Evolutionary conservation across 2,888 invertebrate genomes (phyloP).

Genomic region (Nesidiocoris tenuis): DNA sequence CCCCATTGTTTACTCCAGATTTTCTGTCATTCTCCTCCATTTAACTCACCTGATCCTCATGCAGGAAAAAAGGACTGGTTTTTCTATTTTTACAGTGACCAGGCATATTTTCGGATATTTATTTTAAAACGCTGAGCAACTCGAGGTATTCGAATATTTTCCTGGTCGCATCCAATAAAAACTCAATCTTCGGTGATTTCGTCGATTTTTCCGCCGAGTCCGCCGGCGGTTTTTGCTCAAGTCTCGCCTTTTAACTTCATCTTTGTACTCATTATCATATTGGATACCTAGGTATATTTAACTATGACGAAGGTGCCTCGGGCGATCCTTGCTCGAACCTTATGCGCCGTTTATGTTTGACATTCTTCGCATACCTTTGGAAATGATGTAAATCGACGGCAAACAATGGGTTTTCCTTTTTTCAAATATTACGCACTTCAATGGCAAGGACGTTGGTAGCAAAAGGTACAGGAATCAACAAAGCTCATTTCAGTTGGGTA

Average conservation of each 20-base stretch:
- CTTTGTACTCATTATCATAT: neutral
- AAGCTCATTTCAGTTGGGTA: too few species aligned
- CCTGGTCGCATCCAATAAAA: neutral
- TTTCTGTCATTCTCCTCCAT: too few species aligned
- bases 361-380: conserved; percentile 19
- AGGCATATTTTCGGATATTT: too few species aligned
- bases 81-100: too few species aligned
- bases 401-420: neutral
- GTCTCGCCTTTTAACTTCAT: neutral
- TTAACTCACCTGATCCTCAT: too few species aligned
- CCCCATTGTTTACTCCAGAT: too few species aligned
- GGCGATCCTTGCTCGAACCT: neutral
- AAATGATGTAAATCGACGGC: conserved; percentile 2
- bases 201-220: neutral
- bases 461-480: too few species aligned
- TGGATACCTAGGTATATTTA: conserved; percentile 20
- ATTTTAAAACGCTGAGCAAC: too few species aligned
- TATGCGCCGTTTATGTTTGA: neutral
- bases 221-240: neutral
- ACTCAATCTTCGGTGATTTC: neutral
- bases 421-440: too few species aligned
- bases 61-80: too few species aligned
- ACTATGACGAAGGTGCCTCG: conserved; percentile 8
- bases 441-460: too few species aligned
- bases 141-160: too few species aligned